phyloP scores from a whole-genome alignment of 2,797 vertebrate species.

The Muraenolepis orangiensis region DNA sequence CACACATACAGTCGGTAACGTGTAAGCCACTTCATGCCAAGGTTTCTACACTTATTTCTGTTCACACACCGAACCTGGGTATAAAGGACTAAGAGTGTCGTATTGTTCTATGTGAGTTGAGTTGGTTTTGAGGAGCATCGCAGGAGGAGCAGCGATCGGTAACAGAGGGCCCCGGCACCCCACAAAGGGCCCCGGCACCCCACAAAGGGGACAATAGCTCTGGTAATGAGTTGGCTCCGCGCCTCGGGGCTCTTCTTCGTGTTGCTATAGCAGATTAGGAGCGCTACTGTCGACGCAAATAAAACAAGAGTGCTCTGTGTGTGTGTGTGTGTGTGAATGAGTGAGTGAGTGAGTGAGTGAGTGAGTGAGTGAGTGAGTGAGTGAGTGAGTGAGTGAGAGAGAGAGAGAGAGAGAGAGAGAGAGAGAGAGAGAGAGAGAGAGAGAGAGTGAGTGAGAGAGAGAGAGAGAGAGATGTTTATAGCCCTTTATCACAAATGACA shows the following conservation, averaged over 20 bases:
- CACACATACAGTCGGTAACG: too few species aligned
- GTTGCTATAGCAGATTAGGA: conserved; percentile 46
- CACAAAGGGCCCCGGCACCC: conserved; percentile 12
- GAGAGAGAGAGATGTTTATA: too few species aligned
- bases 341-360: not conserved
- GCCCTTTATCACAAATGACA: not conserved
- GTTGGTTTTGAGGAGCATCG: not conserved
- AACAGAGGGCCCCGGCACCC: conserved; percentile 1
- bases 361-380: not conserved
- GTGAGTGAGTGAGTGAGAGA: not conserved
- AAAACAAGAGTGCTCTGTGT: conserved; percentile 6
- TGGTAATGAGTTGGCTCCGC: conserved; percentile 47
- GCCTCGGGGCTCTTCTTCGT: conserved; percentile 39
- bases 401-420: too few species aligned
- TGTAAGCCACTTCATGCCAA: too few species aligned
- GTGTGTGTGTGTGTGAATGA: too few species aligned
- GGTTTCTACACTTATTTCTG: not conserved
- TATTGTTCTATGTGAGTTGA: not conserved
- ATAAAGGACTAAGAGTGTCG: too few species aligned
- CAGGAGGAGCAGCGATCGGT: not conserved
- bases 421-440: not conserved
- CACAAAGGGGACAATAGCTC: conserved; percentile 43
- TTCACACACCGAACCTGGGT: too few species aligned
- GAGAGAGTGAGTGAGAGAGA: not conserved
- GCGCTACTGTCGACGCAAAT: conserved; percentile 57